These are phyloP conservation scores for Saccopteryx leptura DNA, from an alignment of 2,113 vertebrate genomes.

Conservation along the genomic window DNA sequence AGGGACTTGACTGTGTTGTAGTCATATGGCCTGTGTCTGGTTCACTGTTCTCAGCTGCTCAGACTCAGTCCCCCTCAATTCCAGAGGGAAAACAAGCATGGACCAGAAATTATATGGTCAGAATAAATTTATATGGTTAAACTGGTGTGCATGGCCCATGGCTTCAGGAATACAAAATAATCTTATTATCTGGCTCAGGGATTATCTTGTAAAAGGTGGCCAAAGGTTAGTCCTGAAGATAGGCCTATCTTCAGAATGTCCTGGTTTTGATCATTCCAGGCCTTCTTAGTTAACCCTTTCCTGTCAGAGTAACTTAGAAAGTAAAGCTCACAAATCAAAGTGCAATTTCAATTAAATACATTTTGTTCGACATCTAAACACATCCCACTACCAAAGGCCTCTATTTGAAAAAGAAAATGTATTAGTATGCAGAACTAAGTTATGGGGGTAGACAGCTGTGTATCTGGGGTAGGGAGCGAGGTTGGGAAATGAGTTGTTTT, in stretches of 20 bases:
- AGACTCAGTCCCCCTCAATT: rapidly evolving
- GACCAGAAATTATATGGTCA: background rate
- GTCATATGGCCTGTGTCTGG: rapidly evolving
- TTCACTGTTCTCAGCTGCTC: background rate
- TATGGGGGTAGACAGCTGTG: background rate
- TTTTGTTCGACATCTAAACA: background rate
- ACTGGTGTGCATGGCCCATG: background rate
- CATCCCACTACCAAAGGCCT: background rate
- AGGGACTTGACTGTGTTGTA: background rate
- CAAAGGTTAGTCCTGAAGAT: background rate
- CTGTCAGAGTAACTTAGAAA: background rate
- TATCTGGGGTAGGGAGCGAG: background rate
- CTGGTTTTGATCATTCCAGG: background rate
- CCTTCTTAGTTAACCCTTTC: background rate
- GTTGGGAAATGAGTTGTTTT: background rate
- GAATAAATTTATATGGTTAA: background rate
- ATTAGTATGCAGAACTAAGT: background rate
- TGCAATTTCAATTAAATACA: background rate
- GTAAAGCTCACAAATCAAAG: background rate
- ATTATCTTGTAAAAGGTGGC: background rate
- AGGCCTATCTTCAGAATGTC: background rate
- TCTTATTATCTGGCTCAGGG: background rate
- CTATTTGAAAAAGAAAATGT: background rate
- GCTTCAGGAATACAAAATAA: background rate
- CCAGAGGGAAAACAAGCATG: background rate